phyloP scores from a whole-genome alignment of 2,113 vertebrate species.

The Macquaria australasica region DNA sequence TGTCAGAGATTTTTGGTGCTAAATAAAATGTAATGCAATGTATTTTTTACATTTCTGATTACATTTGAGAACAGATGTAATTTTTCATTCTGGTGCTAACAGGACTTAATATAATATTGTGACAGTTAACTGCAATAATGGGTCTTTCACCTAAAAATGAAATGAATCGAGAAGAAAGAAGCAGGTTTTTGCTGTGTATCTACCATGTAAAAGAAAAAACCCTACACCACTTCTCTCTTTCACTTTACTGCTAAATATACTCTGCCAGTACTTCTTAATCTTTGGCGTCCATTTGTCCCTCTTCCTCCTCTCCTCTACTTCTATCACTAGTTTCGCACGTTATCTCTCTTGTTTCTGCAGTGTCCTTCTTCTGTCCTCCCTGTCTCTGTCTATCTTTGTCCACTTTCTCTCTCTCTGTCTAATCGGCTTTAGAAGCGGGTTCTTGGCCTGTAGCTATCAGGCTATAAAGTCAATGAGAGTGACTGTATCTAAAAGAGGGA shows the following conservation, averaged over 20 bases:
- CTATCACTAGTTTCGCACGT: background rate
- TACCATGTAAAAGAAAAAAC: background rate
- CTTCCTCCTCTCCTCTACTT: background rate
- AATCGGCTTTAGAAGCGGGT: constrained; percentile 32
- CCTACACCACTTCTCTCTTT: background rate
- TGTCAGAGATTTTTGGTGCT: background rate
- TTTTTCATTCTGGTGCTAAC: background rate
- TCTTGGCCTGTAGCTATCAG: constrained; percentile 10
- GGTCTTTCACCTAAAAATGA: background rate
- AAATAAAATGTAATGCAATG: background rate
- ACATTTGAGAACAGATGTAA: background rate
- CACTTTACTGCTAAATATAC: background rate
- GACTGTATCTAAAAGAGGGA: background rate
- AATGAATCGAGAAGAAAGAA: background rate
- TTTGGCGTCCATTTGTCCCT: background rate
- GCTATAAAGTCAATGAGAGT: constrained; percentile 1
- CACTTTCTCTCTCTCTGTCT: background rate
- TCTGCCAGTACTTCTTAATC: background rate
- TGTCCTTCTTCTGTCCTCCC: constrained; percentile 29
- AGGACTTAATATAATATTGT: no score
- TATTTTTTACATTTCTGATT: no score
- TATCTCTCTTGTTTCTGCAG: constrained; percentile 1
- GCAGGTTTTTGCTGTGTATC: background rate
- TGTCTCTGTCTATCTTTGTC: background rate
- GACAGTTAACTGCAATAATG: no score